Evolutionary conservation across 1,140 invertebrate genomes (phyloP), one percentile per base, ranked within the genome.

Genomic region (Hycleus phaleratus): DNA sequence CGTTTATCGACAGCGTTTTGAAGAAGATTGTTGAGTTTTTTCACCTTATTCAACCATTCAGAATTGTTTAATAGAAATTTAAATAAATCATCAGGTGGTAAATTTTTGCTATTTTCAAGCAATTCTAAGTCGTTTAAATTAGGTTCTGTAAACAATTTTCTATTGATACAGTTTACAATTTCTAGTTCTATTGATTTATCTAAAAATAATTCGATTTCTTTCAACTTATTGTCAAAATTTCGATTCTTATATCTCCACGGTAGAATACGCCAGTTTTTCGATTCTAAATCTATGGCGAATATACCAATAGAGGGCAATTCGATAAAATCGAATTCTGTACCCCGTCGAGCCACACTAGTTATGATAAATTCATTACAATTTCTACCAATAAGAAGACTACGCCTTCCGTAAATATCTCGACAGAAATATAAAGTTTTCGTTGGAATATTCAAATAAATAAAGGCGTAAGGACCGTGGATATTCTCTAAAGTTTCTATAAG

Each of bases 331-430:
- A 66, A 66, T 59, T 78, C 68, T 12, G 79, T 70, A 65, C 73
- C 71, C 71, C 77, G 81, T 68, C 75, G 77, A 46, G 79, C 78
- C 50, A 84, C 82, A 71, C 83, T 86, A 60, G 79, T 79, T 32
- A 85, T 67, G 32, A 82, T 67, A 44, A 84, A 65, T 26, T 71
- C 65, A 43, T 74, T 60, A 7, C 63, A 51, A 47, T 66, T 70
- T 60, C 79, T 73, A 69, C 82, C 81, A 68, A 90, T 80, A 11
- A 95, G 74, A 39, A 95, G 77, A 75, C 90, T 91, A 60, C 90
- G 84, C 62, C 93, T 79, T 25, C 94, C 94, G 73, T 93, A 85
- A 60, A 79, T 77, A 77, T 97, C 94, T 72, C 93, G 79, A 5
- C 85, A 86, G 77, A 95, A 94, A 77, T 88, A 94, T 39, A 97